Evolutionary conservation across 2,888 invertebrate species (phyloP).

Genomic region (Norana najaformis): DNA sequence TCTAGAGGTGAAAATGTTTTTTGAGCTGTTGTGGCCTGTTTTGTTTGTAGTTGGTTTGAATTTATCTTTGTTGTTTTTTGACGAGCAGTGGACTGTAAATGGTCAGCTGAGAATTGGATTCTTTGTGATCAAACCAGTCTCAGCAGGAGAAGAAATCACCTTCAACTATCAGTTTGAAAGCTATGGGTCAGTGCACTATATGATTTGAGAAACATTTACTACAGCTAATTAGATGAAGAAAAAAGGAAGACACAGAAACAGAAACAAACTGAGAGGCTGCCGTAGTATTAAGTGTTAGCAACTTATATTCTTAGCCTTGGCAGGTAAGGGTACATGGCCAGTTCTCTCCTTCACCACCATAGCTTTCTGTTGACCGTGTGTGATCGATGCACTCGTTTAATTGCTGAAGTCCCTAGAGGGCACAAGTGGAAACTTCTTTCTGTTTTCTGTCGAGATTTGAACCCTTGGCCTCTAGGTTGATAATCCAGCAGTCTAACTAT

Average conservation of each 20-base stretch:
- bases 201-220: not conserved
- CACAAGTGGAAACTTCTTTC: too few species aligned
- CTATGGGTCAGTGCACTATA: constrained; percentile 75
- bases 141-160: constrained; percentile 89
- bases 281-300: not conserved
- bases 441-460: too few species aligned
- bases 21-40: not conserved
- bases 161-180: constrained; percentile 98
- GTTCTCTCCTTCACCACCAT: too few species aligned
- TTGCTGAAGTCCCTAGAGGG: too few species aligned
- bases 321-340: too few species aligned
- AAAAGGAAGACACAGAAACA: not conserved
- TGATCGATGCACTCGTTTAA: too few species aligned
- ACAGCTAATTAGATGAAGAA: not conserved
- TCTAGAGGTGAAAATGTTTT: too few species aligned
- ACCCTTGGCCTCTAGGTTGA: too few species aligned
- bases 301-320: too few species aligned
- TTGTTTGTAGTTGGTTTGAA: not conserved
- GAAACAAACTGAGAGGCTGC: not conserved
- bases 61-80: constrained; percentile 49
- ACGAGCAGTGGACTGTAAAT: constrained; percentile 68
- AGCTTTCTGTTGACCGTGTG: too few species aligned
- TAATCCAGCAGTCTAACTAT: too few species aligned
- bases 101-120: constrained; percentile 90
- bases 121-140: constrained; percentile 83